Percentiles rank a stretch among this genome's conserved stretches.
Evolutionary conservation across 2,113 vertebrate species (phyloP).

Genomic region (Scophthalmus maximus): DNA sequence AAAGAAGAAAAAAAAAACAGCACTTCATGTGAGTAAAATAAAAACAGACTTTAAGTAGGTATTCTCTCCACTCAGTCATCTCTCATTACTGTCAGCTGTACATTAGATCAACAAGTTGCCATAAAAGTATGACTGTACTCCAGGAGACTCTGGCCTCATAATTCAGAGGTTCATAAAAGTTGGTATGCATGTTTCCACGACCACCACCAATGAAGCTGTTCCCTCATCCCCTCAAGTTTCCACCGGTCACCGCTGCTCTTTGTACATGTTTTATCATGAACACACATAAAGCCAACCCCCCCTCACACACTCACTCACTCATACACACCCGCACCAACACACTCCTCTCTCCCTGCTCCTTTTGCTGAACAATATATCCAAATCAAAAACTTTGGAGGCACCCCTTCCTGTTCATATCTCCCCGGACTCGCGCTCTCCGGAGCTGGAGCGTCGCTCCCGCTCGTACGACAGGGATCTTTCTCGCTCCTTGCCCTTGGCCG

Average conservation of each 20-base stretch:
- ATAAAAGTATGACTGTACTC: slow-evolving; percentile 45
- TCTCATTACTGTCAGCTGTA: slow-evolving; percentile 36
- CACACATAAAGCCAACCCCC: slow-evolving; percentile 44
- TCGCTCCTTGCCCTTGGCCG: slow-evolving; percentile 66
- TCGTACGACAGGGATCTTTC: slow-evolving; percentile 80
- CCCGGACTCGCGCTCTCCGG: slow-evolving; percentile 84
- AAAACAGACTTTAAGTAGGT: slow-evolving; percentile 47
- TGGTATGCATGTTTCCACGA: slow-evolving; percentile 43
- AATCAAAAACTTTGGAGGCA: slow-evolving; percentile 42
- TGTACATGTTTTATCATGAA: slow-evolving; percentile 55
- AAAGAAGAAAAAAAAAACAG: slow-evolving; percentile 48
- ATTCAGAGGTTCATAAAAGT: slow-evolving; percentile 48
- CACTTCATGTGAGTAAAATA: slow-evolving; percentile 65
- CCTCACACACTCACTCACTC: slow-evolving; percentile 17
- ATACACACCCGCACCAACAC: slow-evolving; percentile 35
- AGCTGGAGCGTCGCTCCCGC: slow-evolving; percentile 82
- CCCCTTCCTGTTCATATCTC: slow-evolving; percentile 76
- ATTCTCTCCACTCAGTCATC: slow-evolving; percentile 21
- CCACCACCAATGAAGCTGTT: slow-evolving; percentile 33
- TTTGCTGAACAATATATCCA: slow-evolving; percentile 57
- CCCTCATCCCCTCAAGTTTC: slow-evolving; percentile 27
- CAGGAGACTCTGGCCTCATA: slow-evolving; percentile 16
- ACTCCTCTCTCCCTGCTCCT: slow-evolving; percentile 46
- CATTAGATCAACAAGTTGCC: slow-evolving; percentile 34
- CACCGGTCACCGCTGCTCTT: slow-evolving; percentile 22